Conservation (phyloP, 2,797 vertebrate species). For the Myotis vivesi region DNA sequence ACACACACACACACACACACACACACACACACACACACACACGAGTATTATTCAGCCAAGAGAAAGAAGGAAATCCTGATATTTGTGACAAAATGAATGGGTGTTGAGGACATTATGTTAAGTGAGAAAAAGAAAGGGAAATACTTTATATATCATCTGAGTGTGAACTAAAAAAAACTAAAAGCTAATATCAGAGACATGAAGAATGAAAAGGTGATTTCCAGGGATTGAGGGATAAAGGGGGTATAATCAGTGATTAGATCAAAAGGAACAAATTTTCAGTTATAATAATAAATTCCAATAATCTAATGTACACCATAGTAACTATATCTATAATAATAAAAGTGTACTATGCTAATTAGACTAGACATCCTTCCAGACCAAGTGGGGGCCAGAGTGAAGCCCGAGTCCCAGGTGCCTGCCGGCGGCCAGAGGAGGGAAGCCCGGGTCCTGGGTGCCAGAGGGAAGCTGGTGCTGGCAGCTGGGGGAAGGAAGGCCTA, state of each 20-base stretch:
- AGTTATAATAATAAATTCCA: not conserved
- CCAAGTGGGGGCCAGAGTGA: too few relatives aligned
- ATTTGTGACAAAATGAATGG: not conserved
- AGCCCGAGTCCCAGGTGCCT: too few relatives aligned
- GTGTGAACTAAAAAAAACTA: not conserved
- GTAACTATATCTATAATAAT: not conserved
- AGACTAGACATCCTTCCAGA: too few relatives aligned
- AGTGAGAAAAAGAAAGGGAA: not conserved
- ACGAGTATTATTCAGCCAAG: not conserved
- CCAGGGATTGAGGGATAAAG: accelerated
- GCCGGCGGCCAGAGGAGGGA: too few relatives aligned
- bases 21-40: not conserved
- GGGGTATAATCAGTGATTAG: not conserved
- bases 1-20: too few relatives aligned
- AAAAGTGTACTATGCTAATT: too few relatives aligned
- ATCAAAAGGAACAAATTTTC: not conserved
- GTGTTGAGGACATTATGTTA: not conserved
- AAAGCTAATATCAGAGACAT: not conserved
- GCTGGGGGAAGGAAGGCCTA: too few relatives aligned
- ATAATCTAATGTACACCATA: not conserved
- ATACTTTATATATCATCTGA: not conserved
- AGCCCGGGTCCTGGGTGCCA: too few relatives aligned
- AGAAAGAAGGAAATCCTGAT: not conserved
- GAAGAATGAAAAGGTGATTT: not conserved
- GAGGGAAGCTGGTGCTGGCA: too few relatives aligned